Evolutionary conservation across 1,140 invertebrate genomes (phyloP), one percentile per base, ranked within the genome.

Genomic region (Cyclina sinensis): DNA sequence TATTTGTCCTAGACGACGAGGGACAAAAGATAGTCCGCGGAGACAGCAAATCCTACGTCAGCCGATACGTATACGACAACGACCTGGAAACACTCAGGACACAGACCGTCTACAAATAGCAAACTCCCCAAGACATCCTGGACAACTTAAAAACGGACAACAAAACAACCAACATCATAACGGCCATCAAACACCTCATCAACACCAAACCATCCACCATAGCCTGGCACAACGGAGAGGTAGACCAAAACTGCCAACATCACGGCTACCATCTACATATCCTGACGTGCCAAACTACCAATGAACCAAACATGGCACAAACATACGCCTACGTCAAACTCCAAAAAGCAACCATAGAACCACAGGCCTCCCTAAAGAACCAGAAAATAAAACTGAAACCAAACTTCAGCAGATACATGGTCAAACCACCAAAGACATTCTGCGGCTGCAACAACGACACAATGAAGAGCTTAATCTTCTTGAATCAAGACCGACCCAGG

Each of bases 371-470:
- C 2, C 24, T 70, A 70, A 70, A 70, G 24, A 30, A 9, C 24
- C 65, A 70, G 27, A 39, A 35, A 32, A 21, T 70, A 14, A 70
- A 70, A 70, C 65, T 70, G 4, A 70, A 70, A 70, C 65, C 65
- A 32, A 70, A 39, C 27, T 70, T 70, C 21, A 21, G 4, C 4
- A 9, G 65, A 14, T 70, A 70, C 65, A 70, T 70, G 65, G 24
- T 35, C 5, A 70, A 70, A 21, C 5, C 5, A 4, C 65, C 65
- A 39, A 70, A 27, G 21, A 4, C 3, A 70, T 27, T 16, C 21
- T 14, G 4, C 30, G 65, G 65, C 27, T 70, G 65, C 32, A 70
- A 70, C 32, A 70, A 70, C 21, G 24, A 70, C n/a, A n/a, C n/a
- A n/a, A n/a, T n/a, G n/a, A n/a, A n/a, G n/a, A n/a, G n/a, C n/a